Evolutionary conservation across 2,888 invertebrate genomes (phyloP).

Genomic region (Agriopis leucophaearia): DNA sequence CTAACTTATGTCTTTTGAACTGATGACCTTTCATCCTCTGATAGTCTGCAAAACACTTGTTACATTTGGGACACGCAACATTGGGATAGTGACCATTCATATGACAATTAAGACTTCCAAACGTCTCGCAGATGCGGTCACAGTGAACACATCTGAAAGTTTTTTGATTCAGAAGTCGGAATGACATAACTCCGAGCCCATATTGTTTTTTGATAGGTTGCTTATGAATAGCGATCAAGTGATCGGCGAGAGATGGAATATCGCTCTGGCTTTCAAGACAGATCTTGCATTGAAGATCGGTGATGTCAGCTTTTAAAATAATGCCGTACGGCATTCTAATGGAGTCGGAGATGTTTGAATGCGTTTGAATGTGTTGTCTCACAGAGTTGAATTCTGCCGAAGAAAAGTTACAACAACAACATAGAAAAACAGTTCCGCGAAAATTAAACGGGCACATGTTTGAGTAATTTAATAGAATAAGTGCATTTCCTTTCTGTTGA

Average conservation of each 20-base stretch:
- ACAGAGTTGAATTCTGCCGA: slow-evolving; percentile 2
- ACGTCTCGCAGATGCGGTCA: neutral
- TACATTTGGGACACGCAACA: no score
- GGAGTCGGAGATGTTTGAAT: neutral
- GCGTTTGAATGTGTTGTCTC: slow-evolving; percentile 4
- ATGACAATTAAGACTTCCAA: no score
- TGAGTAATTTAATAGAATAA: slow-evolving; percentile 9
- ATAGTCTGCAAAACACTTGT: slow-evolving; percentile 1
- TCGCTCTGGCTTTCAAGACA: neutral
- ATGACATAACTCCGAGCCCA: no score
- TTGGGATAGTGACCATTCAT: no score
- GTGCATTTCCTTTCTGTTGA: slow-evolving; percentile 20
- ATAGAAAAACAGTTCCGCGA: neutral
- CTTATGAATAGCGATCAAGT: no score
- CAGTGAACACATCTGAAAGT: slow-evolving; percentile 6
- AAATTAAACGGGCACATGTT: slow-evolving; percentile 22
- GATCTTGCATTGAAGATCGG: slow-evolving; percentile 18
- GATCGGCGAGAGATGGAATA: no score
- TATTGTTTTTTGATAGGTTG: no score
- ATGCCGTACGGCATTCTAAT: neutral
- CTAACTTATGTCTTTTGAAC: neutral
- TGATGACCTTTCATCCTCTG: neutral
- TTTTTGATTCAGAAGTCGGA: neutral
- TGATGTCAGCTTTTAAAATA: slow-evolving; percentile 20
- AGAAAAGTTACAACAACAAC: slow-evolving; percentile 17